Conservation (phyloP, 2,113 vertebrate genomes). For the Orthonyx spaldingii region DNA sequence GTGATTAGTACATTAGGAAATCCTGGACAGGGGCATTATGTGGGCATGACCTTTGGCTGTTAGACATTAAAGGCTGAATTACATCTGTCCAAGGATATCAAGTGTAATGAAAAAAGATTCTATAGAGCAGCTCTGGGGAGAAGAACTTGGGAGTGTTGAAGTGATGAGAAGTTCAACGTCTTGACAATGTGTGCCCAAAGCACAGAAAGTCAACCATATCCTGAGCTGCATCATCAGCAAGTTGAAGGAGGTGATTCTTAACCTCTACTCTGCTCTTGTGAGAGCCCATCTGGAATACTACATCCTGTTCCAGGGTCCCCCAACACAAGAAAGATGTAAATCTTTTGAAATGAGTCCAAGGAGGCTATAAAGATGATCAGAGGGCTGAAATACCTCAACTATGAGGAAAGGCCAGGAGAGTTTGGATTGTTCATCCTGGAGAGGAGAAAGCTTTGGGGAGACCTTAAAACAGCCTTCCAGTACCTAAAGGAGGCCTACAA, state of each 20-base stretch:
- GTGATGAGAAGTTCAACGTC: not conserved
- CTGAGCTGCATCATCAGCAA: not conserved
- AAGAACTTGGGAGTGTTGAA: not conserved
- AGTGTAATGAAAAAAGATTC: not conserved
- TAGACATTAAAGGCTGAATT: not conserved
- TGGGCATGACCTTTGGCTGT: not conserved
- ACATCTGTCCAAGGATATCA: not conserved
- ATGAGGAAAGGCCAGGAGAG: not conserved
- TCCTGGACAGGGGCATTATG: not conserved
- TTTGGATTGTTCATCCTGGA: not conserved
- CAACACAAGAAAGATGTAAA: not conserved
- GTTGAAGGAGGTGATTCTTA: not conserved
- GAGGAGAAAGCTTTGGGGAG: not conserved
- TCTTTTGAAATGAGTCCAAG: not conserved
- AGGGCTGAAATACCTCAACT: not conserved
- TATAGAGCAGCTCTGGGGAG: not conserved
- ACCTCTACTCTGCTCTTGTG: not conserved
- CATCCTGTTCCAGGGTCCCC: not conserved
- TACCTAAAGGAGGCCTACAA: not conserved
- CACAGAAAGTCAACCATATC: not conserved
- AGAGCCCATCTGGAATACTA: not conserved
- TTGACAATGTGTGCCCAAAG: not conserved
- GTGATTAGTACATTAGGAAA: not conserved
- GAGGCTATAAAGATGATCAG: not conserved
- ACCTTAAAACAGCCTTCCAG: not conserved